A percentile compares a stretch with the other conserved stretches of the same genome.
phyloP scores from a whole-genome alignment of 2,797 vertebrate species.

The Micrastur ruficollis region DNA sequence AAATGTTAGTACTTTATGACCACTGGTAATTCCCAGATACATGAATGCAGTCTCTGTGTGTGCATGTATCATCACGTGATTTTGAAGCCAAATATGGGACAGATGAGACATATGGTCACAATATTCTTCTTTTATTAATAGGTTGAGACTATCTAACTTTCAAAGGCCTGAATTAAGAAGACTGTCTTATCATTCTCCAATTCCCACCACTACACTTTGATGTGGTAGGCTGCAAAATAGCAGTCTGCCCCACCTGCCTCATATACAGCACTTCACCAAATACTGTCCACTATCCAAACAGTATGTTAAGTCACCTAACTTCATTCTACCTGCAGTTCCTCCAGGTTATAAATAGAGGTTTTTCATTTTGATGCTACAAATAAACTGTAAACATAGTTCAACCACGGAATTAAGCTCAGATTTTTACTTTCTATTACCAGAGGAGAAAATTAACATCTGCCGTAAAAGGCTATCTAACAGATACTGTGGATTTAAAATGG shows the following conservation, averaged over 20 bases:
- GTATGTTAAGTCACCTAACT: not conserved
- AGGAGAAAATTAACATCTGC: not conserved
- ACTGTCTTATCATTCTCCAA: not conserved
- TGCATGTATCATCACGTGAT: not conserved
- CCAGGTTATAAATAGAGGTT: not conserved
- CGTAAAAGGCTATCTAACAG: not conserved
- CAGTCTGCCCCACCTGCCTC: not conserved
- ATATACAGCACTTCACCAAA: not conserved
- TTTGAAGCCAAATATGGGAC: not conserved
- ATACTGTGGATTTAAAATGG: not conserved
- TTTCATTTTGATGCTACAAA: not conserved
- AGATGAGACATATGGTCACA: constrained; percentile 48
- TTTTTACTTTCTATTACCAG: not conserved
- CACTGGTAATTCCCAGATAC: not conserved
- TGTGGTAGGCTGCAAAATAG: not conserved
- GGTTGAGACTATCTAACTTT: constrained; percentile 17
- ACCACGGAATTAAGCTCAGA: not conserved
- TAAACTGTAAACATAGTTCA: not conserved
- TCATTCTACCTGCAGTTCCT: not conserved
- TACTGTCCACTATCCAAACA: not conserved
- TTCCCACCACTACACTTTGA: constrained; percentile 1
- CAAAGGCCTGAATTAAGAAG: constrained; percentile 36
- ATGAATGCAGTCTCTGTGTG: not conserved
- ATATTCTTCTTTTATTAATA: constrained; percentile 38
- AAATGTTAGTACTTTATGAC: not conserved